Conservation (phyloP, 1,140 invertebrate species). For the Macrotrachela quadricornifera region DNA sequence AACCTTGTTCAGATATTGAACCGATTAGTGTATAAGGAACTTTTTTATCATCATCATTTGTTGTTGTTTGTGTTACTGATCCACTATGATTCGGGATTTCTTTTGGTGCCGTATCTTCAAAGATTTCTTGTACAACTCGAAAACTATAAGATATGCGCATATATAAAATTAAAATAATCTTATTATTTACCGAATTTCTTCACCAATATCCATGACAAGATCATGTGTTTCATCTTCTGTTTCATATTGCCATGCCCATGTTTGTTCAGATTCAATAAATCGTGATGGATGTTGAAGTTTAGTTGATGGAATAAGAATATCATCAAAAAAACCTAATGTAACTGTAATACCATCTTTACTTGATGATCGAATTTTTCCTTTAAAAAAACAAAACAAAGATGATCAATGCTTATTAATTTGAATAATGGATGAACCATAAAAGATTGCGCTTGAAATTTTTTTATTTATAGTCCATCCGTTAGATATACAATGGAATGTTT, state of each 20-base stretch:
- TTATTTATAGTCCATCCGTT: not conserved
- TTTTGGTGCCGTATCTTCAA: constrained; percentile 61
- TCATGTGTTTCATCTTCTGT: constrained; percentile 57
- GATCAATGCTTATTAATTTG: no score
- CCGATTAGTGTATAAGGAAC: constrained; percentile 50
- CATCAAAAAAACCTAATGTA: constrained; percentile 77
- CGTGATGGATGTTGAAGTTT: constrained; percentile 61
- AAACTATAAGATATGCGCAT: constrained; percentile 46
- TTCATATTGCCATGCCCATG: constrained; percentile 84
- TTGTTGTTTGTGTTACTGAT: constrained; percentile 19
- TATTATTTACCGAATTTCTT: constrained; percentile 42
- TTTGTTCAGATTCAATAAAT: constrained; percentile 63
- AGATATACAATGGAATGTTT: not conserved
- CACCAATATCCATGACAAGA: constrained; percentile 39
- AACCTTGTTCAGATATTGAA: constrained; percentile 67
- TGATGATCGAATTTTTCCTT: constrained; percentile 62
- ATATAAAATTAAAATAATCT: not conserved
- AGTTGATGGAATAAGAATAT: constrained; percentile 67
- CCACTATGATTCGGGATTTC: constrained; percentile 34
- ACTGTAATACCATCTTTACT: constrained; percentile 73
- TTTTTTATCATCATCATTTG: constrained; percentile 27
- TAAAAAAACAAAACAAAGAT: no score
- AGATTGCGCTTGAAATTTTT: not conserved
- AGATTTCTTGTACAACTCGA: constrained; percentile 60
- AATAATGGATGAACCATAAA: no score